phyloP scores from a whole-genome alignment of 2,113 vertebrate genomes.

The Perca fluviatilis region DNA sequence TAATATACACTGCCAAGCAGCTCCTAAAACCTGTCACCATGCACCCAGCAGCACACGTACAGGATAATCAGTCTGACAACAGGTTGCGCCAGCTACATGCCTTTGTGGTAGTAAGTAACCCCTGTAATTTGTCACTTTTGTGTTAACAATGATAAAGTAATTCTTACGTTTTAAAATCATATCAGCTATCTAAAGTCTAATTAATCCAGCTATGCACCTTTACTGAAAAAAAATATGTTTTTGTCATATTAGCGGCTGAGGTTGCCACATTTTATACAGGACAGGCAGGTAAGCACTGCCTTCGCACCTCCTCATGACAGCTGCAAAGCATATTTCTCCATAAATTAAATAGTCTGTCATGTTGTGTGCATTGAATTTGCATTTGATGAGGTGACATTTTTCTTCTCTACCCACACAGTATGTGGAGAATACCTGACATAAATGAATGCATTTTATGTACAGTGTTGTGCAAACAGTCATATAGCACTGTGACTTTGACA shows the following conservation, averaged over 20 bases:
- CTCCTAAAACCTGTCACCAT: slow-evolving; percentile 13
- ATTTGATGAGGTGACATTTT: slow-evolving; percentile 43
- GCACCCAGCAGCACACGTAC: slow-evolving; percentile 22
- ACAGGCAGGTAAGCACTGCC: slow-evolving; percentile 21
- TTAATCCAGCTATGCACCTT: background rate
- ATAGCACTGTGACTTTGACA: background rate
- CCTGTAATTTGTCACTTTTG: background rate
- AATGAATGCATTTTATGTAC: background rate
- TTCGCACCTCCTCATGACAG: slow-evolving; percentile 24
- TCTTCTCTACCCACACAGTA: slow-evolving; percentile 13
- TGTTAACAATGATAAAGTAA: background rate
- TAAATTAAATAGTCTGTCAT: slow-evolving; percentile 35
- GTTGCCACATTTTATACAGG: background rate
- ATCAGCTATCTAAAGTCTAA: background rate
- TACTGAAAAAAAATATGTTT: background rate
- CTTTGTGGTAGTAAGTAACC: background rate
- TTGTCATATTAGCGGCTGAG: background rate
- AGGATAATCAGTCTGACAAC: slow-evolving; percentile 33
- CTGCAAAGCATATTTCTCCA: slow-evolving; percentile 55
- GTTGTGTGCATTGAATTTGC: slow-evolving; percentile 46
- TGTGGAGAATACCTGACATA: slow-evolving; percentile 13
- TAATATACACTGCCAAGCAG: slow-evolving; percentile 6
- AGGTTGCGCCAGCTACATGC: slow-evolving; percentile 3
- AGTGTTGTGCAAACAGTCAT: slow-evolving; percentile 9
- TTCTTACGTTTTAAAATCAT: background rate